Conservation (phyloP, 2,113 vertebrate species). For the Hystrix brachyura region DNA sequence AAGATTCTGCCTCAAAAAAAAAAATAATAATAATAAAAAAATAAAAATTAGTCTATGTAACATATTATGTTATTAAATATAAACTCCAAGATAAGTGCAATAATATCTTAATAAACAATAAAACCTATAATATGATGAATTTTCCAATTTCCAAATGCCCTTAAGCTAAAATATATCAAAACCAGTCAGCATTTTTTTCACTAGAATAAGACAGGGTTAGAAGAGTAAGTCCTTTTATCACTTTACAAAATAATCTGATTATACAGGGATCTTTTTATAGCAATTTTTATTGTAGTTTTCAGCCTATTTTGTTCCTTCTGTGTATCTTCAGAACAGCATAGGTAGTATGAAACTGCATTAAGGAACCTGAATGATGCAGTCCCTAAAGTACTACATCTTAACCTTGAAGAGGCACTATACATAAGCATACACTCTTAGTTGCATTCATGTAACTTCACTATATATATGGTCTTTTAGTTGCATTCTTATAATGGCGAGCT, state of each 20-base stretch:
- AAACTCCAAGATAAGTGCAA: background rate
- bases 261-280: background rate
- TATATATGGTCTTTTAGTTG: too few relatives aligned
- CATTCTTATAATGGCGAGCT: background rate
- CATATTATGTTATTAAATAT: background rate
- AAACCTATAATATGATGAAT: background rate
- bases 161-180: constrained; percentile 20
- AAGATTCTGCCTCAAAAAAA: too few relatives aligned
- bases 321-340: background rate
- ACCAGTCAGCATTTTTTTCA: background rate
- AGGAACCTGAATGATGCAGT: background rate
- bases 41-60: background rate
- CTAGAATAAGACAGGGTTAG: background rate
- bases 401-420: background rate
- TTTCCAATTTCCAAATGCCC: constrained; percentile 42
- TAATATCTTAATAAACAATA: too few relatives aligned
- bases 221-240: background rate
- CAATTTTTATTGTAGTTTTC: background rate
- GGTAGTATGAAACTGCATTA: background rate
- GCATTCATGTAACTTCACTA: background rate
- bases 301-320: background rate
- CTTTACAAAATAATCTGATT: constrained; percentile 38
- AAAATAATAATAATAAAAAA: too few relatives aligned
- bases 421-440: background rate
- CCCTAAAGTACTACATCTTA: background rate